phyloP scores from a whole-genome alignment of 2,888 invertebrate genomes.

The Watsonalla cultraria region DNA sequence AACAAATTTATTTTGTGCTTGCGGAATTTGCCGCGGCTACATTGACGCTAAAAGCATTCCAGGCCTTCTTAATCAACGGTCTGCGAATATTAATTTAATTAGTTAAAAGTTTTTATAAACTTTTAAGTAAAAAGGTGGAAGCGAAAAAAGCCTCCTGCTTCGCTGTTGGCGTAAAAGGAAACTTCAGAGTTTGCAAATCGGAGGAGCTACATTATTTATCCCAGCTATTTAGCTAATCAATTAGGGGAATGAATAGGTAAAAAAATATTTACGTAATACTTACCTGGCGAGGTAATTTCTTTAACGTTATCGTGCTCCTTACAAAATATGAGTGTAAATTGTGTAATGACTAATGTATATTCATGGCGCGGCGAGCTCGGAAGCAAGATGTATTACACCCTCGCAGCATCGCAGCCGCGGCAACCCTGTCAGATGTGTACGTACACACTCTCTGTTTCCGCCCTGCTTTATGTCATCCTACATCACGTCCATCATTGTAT shows the following conservation, averaged over 20 bases:
- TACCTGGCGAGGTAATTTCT: slow-evolving; percentile 15
- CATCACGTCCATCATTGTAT: slow-evolving; percentile 4
- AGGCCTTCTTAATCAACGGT: slow-evolving; percentile 65
- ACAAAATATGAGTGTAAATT: slow-evolving; percentile 35
- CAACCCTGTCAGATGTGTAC: slow-evolving; percentile 5
- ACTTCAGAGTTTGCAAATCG: slow-evolving; percentile 39
- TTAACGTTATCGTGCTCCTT: slow-evolving; percentile 23
- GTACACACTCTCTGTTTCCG: slow-evolving; percentile 1
- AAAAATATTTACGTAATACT: slow-evolving; percentile 11
- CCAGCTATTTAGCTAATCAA: slow-evolving; percentile 40
- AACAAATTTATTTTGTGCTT: slow-evolving; percentile 46
- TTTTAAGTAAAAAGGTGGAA: slow-evolving; percentile 56
- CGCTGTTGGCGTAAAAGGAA: slow-evolving; percentile 31
- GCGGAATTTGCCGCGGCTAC: slow-evolving; percentile 41
- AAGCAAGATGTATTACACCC: slow-evolving; percentile 31
- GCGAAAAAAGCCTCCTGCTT: slow-evolving; percentile 38
- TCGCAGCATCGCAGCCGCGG: slow-evolving; percentile 18
- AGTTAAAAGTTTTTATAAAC: slow-evolving; percentile 62
- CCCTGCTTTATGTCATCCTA: slow-evolving; percentile 6
- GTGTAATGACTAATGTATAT: slow-evolving; percentile 45
- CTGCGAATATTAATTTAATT: slow-evolving; percentile 70
- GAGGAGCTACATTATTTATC: slow-evolving; percentile 29
- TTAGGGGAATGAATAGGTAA: slow-evolving; percentile 26
- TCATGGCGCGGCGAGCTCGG: slow-evolving; percentile 27
- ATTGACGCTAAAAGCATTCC: slow-evolving; percentile 68